Evolutionary conservation across 2,113 vertebrate genomes (phyloP).

Genomic region (Peromyscus leucopus): DNA sequence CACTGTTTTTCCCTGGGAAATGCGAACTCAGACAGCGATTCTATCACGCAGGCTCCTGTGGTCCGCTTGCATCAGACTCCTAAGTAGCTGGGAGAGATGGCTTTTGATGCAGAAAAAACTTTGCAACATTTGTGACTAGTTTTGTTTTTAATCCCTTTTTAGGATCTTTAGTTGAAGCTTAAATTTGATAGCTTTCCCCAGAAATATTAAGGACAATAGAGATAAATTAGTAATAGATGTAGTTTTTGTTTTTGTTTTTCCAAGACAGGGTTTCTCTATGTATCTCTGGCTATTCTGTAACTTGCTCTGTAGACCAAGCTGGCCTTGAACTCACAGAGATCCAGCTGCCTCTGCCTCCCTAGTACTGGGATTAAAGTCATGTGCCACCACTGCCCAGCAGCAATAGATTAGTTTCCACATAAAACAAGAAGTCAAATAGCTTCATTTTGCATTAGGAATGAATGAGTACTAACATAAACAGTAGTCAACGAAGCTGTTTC

Average conservation of each 20-base stretch:
- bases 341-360: background rate
- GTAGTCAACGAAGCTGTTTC: background rate
- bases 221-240: conserved; percentile 36
- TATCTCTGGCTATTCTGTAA: background rate
- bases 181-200: conserved; percentile 44
- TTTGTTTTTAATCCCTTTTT: conserved; percentile 9
- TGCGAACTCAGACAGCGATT: background rate
- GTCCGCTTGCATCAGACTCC: background rate
- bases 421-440: conserved; percentile 25
- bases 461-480: background rate
- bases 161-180: conserved; percentile 50
- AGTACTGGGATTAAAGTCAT: background rate
- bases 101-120: conserved; percentile 6
- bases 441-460: conserved; percentile 25
- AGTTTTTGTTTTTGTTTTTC: background rate
- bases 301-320: background rate
- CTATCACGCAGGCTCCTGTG: background rate
- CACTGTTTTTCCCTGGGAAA: background rate
- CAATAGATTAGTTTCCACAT: conserved; percentile 11
- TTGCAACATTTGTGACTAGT: background rate
- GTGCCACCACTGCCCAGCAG: background rate
- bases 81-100: background rate
- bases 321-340: background rate
- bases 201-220: conserved; percentile 50
- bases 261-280: background rate